Evolutionary conservation across 2,113 vertebrate genomes (phyloP).

Genomic region (Drymodes brunneopygia): DNA sequence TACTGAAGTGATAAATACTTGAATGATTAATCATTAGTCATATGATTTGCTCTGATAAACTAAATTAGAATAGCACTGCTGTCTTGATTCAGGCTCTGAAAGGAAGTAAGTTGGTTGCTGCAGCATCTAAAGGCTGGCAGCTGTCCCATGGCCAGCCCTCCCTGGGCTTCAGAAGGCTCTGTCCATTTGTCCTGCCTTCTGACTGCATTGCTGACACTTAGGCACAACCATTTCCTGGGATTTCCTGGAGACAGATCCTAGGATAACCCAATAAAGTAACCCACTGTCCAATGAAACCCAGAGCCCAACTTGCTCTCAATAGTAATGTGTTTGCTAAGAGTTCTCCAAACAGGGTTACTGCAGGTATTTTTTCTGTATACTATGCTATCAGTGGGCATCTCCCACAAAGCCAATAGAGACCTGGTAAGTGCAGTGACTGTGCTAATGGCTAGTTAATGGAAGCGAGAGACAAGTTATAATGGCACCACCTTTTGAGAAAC

Average conservation of each 20-base stretch:
- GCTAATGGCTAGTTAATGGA: neutral
- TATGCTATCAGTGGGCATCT: neutral
- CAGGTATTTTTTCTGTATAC: neutral
- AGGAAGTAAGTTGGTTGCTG: neutral
- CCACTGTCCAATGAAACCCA: fast-evolving
- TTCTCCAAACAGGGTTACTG: neutral
- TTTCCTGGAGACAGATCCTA: neutral
- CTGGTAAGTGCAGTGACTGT: neutral
- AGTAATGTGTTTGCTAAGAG: neutral
- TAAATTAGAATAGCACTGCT: neutral
- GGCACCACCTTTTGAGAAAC: neutral
- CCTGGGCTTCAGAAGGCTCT: neutral
- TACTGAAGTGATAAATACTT: slow-evolving; percentile 10
- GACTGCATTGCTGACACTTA: neutral
- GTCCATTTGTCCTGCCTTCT: neutral
- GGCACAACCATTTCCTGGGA: neutral
- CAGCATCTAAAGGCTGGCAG: neutral
- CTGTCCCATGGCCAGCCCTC: neutral
- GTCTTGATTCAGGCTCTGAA: neutral
- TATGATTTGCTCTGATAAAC: neutral
- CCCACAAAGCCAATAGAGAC: slow-evolving; percentile 4
- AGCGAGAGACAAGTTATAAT: neutral
- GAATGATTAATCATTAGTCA: slow-evolving; percentile 2
- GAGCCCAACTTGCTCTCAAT: neutral
- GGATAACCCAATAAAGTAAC: neutral